Evolutionary conservation across 1,140 invertebrate species (phyloP), one percentile per base, ranked within the genome.

Genomic region (Drosophila tsacasi): DNA sequence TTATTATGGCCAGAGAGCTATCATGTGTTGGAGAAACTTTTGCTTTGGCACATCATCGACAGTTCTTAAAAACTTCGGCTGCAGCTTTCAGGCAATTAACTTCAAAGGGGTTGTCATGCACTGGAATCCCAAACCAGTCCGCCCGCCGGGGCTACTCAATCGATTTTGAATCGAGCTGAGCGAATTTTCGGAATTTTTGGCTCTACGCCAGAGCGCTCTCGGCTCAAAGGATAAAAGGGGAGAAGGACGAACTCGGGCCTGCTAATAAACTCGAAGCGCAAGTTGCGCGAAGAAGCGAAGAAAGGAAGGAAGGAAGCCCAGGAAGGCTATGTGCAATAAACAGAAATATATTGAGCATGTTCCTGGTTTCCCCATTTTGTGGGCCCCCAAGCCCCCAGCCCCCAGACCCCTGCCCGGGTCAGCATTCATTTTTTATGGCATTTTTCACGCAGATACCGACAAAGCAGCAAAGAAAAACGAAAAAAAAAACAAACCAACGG

Each of bases 401-500:
- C n/a, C n/a, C n/a, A n/a, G n/a, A n/a, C 55, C 32, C 30, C 64
- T 71, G 47, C 76, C 63, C 39, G 59, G 83, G 79, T 86, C 83
- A 87, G 83, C 83, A 69, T 87, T 76, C 66, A 90, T 61, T 74
- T 76, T 86, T 89, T 79, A 89, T 84, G 74, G 66, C 74, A 81
- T 63, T 89, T 84, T 89, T 84, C 84, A 84, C 84, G 84, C 81
- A 79, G 77, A 81, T 89, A 89, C 77, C 79, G 42, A 50, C 17
- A 55, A 35, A 46, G 47, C 25, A 49, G 47, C 47, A n/a, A 25
- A 25, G 8, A 50, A 19, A 50, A 35, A 40, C n/a, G 1, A 10
- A 15, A 12, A 35, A 37, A 42, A 49, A n/a, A 55, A 40, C 9
- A 47, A 76, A 75, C 54, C 27, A 42, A n/a, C 66, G 78, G 67